Conservation (phyloP, 2,888 invertebrate species). For the Marasmarcha lunaedactyla region DNA sequence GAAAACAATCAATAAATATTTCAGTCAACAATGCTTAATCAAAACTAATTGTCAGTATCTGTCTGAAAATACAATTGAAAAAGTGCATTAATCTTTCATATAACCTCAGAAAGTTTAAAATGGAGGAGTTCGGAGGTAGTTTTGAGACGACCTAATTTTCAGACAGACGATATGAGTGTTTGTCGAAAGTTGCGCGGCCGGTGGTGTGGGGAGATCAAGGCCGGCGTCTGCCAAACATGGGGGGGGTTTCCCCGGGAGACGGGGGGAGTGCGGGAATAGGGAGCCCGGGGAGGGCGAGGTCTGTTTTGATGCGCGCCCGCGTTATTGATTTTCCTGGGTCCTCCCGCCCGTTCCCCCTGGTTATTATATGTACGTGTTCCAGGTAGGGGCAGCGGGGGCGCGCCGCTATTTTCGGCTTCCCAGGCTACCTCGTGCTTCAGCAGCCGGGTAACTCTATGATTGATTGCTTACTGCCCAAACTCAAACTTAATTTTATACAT, state of each 20-base stretch:
- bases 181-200: conserved; percentile 59
- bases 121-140: conserved; percentile 48
- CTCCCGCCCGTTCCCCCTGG: conserved; percentile 37
- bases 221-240: conserved; percentile 67
- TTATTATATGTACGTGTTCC: conserved; percentile 50
- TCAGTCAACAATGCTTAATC: too few species aligned
- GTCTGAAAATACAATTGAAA: background rate
- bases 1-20: too few species aligned
- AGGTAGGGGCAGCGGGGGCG: conserved; percentile 42
- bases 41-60: too few species aligned
- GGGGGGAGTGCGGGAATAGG: conserved; percentile 26
- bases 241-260: conserved; percentile 66
- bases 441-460: conserved; percentile 37
- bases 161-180: conserved; percentile 57
- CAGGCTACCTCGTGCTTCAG: conserved; percentile 28
- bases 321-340: conserved; percentile 64
- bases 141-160: conserved; percentile 55
- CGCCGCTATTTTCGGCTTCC: conserved; percentile 58
- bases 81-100: too few species aligned
- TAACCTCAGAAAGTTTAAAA: too few species aligned
- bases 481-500: background rate
- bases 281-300: conserved; percentile 28
- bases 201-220: conserved; percentile 61
- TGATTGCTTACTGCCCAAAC: conserved; percentile 33
- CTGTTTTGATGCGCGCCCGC: conserved; percentile 66